Evolutionary conservation across 2,113 vertebrate genomes (phyloP).

Genomic region (Laticauda colubrina): DNA sequence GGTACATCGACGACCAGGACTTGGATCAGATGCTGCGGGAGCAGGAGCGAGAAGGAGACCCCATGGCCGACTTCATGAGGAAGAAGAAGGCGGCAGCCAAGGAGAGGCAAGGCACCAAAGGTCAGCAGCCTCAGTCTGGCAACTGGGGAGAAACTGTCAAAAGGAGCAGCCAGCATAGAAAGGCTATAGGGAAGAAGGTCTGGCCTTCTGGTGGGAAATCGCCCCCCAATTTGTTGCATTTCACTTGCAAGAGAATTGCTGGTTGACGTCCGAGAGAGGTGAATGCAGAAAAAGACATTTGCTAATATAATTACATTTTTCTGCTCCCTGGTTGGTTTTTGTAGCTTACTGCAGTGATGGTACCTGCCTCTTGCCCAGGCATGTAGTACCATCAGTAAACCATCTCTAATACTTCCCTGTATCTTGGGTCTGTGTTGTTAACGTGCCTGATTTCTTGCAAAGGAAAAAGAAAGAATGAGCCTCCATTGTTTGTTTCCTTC

Average conservation of each 20-base stretch:
- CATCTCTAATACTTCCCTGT: background rate
- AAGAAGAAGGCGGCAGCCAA: slow-evolving; percentile 81
- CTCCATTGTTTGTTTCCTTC: background rate
- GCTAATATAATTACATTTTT: background rate
- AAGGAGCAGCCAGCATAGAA: background rate
- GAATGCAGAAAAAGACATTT: background rate
- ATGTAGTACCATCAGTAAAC: background rate
- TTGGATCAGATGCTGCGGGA: slow-evolving; percentile 91
- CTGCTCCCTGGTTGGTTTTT: background rate
- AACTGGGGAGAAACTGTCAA: background rate
- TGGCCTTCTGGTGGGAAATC: background rate
- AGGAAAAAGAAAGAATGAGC: fast-evolving
- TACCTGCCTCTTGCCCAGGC: background rate
- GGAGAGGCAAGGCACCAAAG: slow-evolving; percentile 75
- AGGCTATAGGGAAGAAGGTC: background rate
- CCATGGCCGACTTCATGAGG: slow-evolving; percentile 89
- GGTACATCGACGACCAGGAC: slow-evolving; percentile 88
- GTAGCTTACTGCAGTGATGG: fast-evolving
- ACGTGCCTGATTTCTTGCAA: fast-evolving
- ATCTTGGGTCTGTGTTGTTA: background rate
- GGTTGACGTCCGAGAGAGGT: background rate
- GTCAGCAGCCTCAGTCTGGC: slow-evolving; percentile 49
- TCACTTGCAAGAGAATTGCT: background rate
- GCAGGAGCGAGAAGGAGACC: slow-evolving; percentile 91
- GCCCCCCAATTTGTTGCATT: background rate